These are phyloP conservation scores for Mandrillus leucophaeus DNA, from an alignment of 2,113 vertebrate species.

Conservation along the genomic window DNA sequence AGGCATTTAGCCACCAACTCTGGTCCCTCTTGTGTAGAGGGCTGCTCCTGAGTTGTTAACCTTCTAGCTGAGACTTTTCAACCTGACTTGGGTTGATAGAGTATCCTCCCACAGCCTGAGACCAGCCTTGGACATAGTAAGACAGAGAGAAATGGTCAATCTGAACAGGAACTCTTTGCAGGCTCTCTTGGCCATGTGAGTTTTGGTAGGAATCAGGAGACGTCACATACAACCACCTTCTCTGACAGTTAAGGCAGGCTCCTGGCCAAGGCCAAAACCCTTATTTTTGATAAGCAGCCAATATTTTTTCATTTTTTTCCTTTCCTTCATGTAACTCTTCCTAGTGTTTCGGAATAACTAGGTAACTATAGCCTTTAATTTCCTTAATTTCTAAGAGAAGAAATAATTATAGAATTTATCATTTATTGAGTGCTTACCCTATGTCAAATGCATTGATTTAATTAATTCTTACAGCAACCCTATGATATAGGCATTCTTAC, in stretches of 20 bases:
- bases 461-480: neutral
- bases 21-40: neutral
- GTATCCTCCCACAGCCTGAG: neutral
- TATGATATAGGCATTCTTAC: neutral
- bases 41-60: neutral
- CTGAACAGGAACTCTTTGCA: neutral
- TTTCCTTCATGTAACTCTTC: neutral
- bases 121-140: neutral
- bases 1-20: neutral
- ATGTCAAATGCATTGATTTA: neutral
- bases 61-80: neutral
- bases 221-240: neutral
- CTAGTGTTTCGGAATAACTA: slow-evolving; percentile 7
- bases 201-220: neutral
- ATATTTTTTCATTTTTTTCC: neutral
- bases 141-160: neutral
- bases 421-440: neutral
- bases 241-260: neutral
- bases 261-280: neutral
- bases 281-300: neutral
- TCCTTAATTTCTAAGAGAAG: neutral
- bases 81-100: neutral
- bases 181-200: neutral
- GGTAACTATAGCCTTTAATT: neutral
- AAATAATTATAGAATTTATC: neutral